Percentiles rank a stretch among this genome's conserved stretches.
Conservation (phyloP, 2,113 vertebrate species). For the Morone saxatilis region DNA sequence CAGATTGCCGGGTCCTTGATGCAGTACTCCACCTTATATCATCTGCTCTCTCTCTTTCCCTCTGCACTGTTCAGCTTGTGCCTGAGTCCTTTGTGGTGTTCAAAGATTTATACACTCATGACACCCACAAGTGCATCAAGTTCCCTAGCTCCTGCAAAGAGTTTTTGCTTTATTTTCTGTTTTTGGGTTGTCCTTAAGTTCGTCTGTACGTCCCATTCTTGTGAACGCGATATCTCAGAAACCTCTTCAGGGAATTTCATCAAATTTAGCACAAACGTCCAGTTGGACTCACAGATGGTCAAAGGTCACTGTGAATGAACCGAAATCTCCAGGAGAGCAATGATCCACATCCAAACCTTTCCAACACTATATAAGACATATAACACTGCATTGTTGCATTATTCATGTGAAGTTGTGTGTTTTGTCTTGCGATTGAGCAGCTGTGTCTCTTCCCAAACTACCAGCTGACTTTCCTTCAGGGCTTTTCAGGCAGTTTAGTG, state of each 20-base stretch:
- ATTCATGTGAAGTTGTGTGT: conserved; percentile 5
- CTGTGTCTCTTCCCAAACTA: background rate
- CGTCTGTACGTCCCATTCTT: no score
- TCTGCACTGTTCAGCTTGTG: background rate
- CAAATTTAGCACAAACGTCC: no score
- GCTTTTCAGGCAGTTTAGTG: conserved; percentile 9
- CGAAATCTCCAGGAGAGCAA: no score
- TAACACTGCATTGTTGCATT: background rate
- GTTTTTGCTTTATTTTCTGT: no score
- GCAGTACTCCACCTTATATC: conserved; percentile 1
- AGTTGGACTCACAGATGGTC: no score
- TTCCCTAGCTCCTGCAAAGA: conserved; percentile 11
- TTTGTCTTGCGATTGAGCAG: conserved; percentile 5
- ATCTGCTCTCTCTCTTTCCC: background rate
- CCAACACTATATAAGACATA: background rate
- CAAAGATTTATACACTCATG: conserved; percentile 23
- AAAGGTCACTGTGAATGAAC: no score
- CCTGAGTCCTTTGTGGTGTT: conserved; percentile 18
- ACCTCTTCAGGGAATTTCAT: no score
- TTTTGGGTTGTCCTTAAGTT: no score
- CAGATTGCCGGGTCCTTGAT: conserved; percentile 1
- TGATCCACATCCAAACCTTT: no score
- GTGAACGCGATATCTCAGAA: no score
- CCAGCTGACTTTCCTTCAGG: conserved; percentile 8
- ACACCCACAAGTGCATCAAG: conserved; percentile 7